Conservation (phyloP, 2,797 vertebrate genomes). For the Astyanax mexicanus region DNA sequence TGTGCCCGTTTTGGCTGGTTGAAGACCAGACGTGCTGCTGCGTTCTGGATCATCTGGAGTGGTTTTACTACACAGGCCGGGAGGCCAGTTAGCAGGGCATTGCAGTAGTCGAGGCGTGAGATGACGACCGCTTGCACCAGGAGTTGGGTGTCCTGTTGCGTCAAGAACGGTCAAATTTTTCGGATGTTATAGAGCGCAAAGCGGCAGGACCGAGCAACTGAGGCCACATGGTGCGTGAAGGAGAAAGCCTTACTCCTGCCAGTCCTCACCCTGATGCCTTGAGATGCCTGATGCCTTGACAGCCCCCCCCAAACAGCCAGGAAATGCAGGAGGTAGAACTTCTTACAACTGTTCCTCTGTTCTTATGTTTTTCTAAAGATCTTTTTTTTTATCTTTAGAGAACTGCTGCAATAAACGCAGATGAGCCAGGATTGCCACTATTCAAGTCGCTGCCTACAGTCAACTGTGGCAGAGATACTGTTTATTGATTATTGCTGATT, state of each 20-base stretch:
- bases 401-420: neutral
- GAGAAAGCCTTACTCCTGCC: slow-evolving; percentile 29
- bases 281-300: neutral
- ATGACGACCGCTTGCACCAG: too few species aligned
- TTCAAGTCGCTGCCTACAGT: neutral
- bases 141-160: too few species aligned
- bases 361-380: neutral
- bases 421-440: neutral
- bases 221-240: too few species aligned
- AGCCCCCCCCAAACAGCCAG: neutral
- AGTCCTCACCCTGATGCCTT: neutral
- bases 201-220: too few species aligned
- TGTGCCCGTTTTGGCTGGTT: too few species aligned
- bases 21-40: too few species aligned
- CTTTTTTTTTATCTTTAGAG: neutral
- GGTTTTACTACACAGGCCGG: too few species aligned
- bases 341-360: neutral
- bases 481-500: neutral
- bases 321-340: neutral
- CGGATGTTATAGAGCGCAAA: too few species aligned
- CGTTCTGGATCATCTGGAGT: too few species aligned
- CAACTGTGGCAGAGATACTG: neutral
- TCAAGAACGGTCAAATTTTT: too few species aligned
- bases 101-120: too few species aligned
- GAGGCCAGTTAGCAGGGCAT: too few species aligned